These are phyloP conservation scores for Discoglossus pictus DNA, from an alignment of 2,797 vertebrate species.

Conservation along the genomic window DNA sequence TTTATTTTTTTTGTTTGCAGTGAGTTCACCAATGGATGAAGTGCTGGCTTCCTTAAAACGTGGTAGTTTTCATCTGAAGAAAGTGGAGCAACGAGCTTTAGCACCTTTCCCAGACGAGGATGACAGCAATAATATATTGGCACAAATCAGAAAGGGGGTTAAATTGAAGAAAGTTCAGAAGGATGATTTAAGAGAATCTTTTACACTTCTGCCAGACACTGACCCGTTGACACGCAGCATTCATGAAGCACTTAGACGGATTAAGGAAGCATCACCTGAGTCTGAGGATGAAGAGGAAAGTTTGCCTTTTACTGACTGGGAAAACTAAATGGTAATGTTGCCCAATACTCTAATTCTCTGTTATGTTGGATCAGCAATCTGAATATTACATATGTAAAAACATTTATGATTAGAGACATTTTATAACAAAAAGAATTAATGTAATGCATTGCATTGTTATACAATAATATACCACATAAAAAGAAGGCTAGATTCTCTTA, in stretches of 20 bases:
- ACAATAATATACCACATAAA: too few species aligned
- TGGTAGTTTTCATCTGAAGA: constrained; percentile 93
- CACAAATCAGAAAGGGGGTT: constrained; percentile 95
- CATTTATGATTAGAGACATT: too few species aligned
- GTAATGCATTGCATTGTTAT: too few species aligned
- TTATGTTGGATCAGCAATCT: too few species aligned
- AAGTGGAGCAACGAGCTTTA: constrained; percentile 91
- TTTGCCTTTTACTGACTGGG: constrained; percentile 91
- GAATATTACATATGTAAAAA: too few species aligned
- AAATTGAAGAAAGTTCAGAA: constrained; percentile 91
- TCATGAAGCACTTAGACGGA: constrained; percentile 92
- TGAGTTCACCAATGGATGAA: constrained; percentile 97
- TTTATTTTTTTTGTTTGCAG: constrained; percentile 66
- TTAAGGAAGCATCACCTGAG: constrained; percentile 96
- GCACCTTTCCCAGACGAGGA: constrained; percentile 90
- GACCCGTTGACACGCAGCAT: constrained; percentile 96
- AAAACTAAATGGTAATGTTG: constrained; percentile 81
- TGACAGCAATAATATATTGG: constrained; percentile 94
- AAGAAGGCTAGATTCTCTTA: too few species aligned
- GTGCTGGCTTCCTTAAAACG: constrained; percentile 95
- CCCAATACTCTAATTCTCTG: too few species aligned
- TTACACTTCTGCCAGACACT: constrained; percentile 76
- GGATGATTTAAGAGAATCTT: constrained; percentile 78
- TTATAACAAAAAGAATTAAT: too few species aligned
- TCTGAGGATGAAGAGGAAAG: constrained; percentile 95